Conservation (phyloP, 2,113 vertebrate species). For the Macquaria australasica region DNA sequence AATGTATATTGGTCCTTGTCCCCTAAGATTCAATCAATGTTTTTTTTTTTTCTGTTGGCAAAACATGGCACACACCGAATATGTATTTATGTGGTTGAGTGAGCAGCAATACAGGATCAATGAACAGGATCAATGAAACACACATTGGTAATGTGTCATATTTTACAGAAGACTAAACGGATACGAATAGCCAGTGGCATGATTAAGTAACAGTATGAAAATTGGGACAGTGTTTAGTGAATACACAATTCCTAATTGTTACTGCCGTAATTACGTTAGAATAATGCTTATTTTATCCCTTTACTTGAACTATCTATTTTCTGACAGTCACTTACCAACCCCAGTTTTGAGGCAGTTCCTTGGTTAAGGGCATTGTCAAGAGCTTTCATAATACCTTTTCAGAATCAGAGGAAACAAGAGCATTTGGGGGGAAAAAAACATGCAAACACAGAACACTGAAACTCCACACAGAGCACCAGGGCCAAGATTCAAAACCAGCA, state of each 20-base stretch:
- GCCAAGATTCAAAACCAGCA: background rate
- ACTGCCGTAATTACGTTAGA: background rate
- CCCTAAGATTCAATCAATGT: slow-evolving; percentile 21
- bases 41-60: slow-evolving; percentile 17
- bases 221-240: background rate
- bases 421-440: background rate
- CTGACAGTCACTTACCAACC: background rate
- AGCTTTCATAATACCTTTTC: background rate
- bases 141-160: slow-evolving; percentile 25
- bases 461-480: background rate
- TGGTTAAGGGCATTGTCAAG: background rate
- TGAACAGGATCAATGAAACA: slow-evolving; percentile 27
- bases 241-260: background rate
- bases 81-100: slow-evolving; percentile 20
- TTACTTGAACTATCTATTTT: background rate
- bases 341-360: background rate
- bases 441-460: background rate
- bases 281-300: background rate
- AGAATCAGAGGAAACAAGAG: background rate
- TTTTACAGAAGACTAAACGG: slow-evolving; percentile 19
- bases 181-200: background rate
- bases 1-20: slow-evolving; percentile 26
- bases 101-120: slow-evolving; percentile 22
- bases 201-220: background rate
- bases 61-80: background rate